Evolutionary conservation across 2,113 vertebrate species (phyloP).

Genomic region (Spea multiplicata): DNA sequence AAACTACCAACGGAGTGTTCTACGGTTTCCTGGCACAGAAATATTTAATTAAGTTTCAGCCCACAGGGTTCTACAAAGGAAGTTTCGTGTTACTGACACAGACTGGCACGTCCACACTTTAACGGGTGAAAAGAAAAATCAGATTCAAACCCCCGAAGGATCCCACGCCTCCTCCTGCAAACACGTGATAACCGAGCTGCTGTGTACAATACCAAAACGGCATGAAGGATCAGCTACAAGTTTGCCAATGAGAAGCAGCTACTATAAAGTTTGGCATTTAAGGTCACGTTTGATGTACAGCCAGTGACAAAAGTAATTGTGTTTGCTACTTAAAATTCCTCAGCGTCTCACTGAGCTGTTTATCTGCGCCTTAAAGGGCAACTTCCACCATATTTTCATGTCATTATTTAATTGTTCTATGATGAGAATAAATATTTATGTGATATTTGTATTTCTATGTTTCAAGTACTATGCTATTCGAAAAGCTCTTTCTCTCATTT

Average conservation of each 20-base stretch:
- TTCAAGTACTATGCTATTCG: too few relatives aligned
- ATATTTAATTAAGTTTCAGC: neutral
- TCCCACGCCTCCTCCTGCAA: neutral
- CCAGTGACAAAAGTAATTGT: neutral
- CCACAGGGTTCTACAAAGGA: neutral
- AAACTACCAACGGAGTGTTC: slow-evolving; percentile 1
- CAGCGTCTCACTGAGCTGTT: too few relatives aligned
- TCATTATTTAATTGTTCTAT: too few relatives aligned
- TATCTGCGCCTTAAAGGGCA: too few relatives aligned
- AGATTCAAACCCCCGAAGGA: neutral
- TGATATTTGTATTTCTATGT: too few relatives aligned
- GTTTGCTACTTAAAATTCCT: slow-evolving; percentile 6
- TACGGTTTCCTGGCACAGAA: slow-evolving; percentile 1
- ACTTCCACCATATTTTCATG: too few relatives aligned
- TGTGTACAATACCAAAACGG: neutral
- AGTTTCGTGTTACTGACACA: slow-evolving; percentile 1
- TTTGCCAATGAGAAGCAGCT: neutral
- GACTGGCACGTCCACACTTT: neutral
- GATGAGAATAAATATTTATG: too few relatives aligned
- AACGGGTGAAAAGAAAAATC: neutral
- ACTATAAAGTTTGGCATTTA: neutral
- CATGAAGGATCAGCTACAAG: neutral
- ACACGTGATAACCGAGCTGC: neutral
- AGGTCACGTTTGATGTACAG: neutral
- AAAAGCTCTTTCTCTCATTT: too few relatives aligned